A percentile compares a stretch with the other conserved stretches of the same genome.
Evolutionary conservation across 1,140 invertebrate species (phyloP).

Genomic region (Anastatus disparis): DNA sequence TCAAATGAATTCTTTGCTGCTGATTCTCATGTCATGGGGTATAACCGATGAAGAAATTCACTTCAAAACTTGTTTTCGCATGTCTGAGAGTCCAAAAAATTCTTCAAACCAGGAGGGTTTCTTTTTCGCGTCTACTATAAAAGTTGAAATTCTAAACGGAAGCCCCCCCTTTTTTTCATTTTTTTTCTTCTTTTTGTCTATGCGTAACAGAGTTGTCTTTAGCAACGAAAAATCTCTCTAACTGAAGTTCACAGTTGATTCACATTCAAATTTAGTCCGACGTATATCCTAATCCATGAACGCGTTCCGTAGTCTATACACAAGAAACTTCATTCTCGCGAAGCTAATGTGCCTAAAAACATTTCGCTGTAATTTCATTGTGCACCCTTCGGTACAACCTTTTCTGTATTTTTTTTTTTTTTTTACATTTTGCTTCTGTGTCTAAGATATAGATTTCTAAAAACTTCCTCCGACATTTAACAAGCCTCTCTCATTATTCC

Average conservation of each 20-base stretch:
- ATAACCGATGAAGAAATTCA: neutral
- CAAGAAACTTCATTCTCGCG: neutral
- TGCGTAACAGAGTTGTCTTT: too few relatives aligned
- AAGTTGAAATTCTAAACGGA: constrained; percentile 20
- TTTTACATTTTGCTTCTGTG: neutral
- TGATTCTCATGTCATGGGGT: neutral
- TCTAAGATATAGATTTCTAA: neutral
- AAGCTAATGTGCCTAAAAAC: too few relatives aligned
- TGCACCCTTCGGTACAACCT: too few relatives aligned
- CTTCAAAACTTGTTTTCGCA: constrained; percentile 13
- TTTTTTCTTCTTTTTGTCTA: too few relatives aligned
- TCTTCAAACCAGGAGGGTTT: constrained; percentile 11
- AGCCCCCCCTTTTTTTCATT: constrained; percentile 8
- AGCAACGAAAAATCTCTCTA: neutral
- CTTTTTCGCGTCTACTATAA: neutral
- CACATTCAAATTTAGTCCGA: constrained; percentile 10
- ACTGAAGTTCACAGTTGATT: constrained; percentile 10
- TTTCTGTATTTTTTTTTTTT: too few relatives aligned
- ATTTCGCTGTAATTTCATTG: too few relatives aligned
- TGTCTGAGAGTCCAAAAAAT: neutral
- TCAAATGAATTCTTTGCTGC: neutral
- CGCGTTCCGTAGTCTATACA: neutral
- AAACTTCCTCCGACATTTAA: neutral
- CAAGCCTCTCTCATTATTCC: constrained; percentile 7
- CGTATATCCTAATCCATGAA: neutral